Evolutionary conservation across 2,113 vertebrate genomes (phyloP).

Genomic region (Bubo blakistoni): DNA sequence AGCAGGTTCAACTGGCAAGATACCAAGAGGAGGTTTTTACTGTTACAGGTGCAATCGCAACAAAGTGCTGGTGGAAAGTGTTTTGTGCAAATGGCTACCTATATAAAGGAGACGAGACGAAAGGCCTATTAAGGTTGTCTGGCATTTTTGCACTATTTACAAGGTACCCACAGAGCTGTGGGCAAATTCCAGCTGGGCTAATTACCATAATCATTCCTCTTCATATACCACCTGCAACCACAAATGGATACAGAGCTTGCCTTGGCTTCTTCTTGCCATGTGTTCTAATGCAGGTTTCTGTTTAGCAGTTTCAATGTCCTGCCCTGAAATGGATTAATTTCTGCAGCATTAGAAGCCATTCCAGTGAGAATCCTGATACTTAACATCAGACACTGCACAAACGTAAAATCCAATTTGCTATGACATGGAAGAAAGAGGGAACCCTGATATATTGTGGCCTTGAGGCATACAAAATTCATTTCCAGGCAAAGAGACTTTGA

Average conservation of each 20-base stretch:
- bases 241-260: neutral
- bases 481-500: neutral
- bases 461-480: neutral
- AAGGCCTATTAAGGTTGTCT: neutral
- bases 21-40: neutral
- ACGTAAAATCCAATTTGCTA: neutral
- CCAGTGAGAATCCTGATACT: neutral
- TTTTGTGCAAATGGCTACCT: neutral
- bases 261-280: neutral
- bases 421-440: neutral
- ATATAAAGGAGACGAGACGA: neutral
- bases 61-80: neutral
- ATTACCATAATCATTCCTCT: slow-evolving; percentile 21
- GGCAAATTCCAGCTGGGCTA: slow-evolving; percentile 45
- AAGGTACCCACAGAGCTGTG: slow-evolving; percentile 13
- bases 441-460: neutral
- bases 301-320: neutral
- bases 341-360: neutral
- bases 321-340: neutral
- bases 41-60: neutral
- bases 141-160: slow-evolving; percentile 19
- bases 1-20: neutral
- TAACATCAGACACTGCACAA: neutral
- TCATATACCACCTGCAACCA: slow-evolving; percentile 17
- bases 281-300: neutral